Evolutionary conservation across 2,888 invertebrate species (phyloP).

Genomic region (Xestoiulus laeticollis): DNA sequence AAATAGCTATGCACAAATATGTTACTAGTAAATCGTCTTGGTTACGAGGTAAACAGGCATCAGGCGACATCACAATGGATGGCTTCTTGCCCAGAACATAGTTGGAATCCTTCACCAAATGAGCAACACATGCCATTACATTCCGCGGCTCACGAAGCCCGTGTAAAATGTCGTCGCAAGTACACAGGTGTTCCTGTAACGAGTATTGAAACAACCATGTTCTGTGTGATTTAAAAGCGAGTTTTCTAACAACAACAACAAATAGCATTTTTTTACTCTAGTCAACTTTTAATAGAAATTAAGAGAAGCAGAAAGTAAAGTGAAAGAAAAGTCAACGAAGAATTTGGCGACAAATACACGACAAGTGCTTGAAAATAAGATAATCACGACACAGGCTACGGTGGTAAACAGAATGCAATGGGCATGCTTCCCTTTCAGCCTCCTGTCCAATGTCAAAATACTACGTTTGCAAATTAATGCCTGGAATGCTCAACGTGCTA

Average conservation of each 20-base stretch:
- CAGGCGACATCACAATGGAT: conserved; percentile 10
- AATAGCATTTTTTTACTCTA: background rate
- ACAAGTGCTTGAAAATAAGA: conserved; percentile 21
- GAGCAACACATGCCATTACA: background rate
- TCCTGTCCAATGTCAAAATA: background rate
- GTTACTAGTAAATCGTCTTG: background rate
- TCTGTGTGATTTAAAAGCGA: conserved; percentile 20
- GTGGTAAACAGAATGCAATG: conserved; percentile 11
- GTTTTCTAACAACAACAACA: background rate
- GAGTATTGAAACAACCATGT: conserved; percentile 11
- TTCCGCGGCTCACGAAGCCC: conserved; percentile 6
- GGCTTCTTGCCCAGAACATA: conserved; percentile 19
- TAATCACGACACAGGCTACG: background rate
- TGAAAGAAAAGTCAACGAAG: background rate
- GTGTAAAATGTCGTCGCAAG: conserved; percentile 18
- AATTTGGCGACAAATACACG: background rate
- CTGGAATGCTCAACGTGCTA: too few species aligned
- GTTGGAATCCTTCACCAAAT: conserved; percentile 20
- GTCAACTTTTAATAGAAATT: background rate
- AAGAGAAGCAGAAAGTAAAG: background rate
- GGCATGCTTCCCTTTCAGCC: background rate
- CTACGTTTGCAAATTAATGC: background rate
- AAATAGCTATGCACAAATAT: conserved; percentile 23
- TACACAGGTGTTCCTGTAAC: conserved; percentile 19
- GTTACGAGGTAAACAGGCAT: conserved; percentile 6